Base-by-base conservation (phyloP, 2,113 vertebrate genomes). In the Megaleporinus macrocephalus region DNA sequence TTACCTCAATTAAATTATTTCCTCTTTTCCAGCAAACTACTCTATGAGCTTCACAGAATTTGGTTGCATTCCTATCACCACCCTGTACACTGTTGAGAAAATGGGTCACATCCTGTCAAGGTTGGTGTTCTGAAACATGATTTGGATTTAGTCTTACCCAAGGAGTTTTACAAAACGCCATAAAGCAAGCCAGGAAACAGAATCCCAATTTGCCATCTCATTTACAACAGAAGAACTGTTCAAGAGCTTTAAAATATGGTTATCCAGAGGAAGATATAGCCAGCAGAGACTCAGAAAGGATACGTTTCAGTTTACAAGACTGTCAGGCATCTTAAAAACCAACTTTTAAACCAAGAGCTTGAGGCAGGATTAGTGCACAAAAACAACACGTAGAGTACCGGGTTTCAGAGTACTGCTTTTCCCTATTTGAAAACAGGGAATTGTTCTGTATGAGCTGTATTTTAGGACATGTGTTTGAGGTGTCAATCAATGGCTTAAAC, bases 61-160 rank as follows among this genome's bases (percentile, higher is more conserved):
- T 44, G 88, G 88, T 15, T 89, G 88, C 20, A 24, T 89, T 36
- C 88, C 88, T 24, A 11, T 89, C 61, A 57, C 36, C 41, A 53
- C 0, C 70, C 0, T 83, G 0, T 80, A 59, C 49, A 51, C 41
- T 14, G n/a, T 78, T 41, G 49, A 86, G 13, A 27, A 80, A 51
- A 5, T 5, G 2, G 84, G 86, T 16, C 36, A 36, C 47, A 10
- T 79, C 10, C 0, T 83, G 26, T 51, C 70, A 78, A 87, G 74
- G 87, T 89, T 69, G 49, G 87, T 76, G 41, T 75, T 77, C 24
- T n/a, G 62, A 55, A 65, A 27, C 12, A 20, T 0, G 5, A 6
- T 6, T 36, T 4, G 6, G 33, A 3, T 36, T 16, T 14, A 24
- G 59, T 36, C 33, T 16, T 36, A 27, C 44, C 15, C 26, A 36